These are phyloP conservation scores for Pelobates fuscus DNA, from an alignment of 2,113 vertebrate genomes.

Conservation along the genomic window DNA sequence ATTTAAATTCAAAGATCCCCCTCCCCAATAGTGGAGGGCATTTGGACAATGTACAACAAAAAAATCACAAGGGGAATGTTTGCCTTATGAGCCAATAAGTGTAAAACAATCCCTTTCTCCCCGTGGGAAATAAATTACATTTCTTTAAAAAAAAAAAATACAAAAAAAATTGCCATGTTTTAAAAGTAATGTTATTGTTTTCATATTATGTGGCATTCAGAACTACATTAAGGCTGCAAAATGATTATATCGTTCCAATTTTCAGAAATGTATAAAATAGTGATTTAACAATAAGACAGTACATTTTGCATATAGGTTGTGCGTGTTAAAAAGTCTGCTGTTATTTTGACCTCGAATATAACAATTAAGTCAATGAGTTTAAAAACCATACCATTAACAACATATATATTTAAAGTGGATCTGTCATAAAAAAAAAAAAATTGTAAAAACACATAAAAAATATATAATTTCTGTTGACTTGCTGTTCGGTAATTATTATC, in stretches of 20 bases:
- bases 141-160: neutral
- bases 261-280: neutral
- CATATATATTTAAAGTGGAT: too few species aligned
- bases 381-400: too few species aligned
- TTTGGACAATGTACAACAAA: conserved; percentile 39
- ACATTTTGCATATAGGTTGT: neutral
- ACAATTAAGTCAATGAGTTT: too few species aligned
- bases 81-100: conserved; percentile 46
- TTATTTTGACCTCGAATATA: too few species aligned
- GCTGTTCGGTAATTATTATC: too few species aligned
- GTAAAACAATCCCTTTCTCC: conserved; percentile 35
- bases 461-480: too few species aligned
- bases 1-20: conserved; percentile 42
- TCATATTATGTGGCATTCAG: conserved; percentile 35
- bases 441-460: too few species aligned
- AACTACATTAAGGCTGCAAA: conserved; percentile 12
- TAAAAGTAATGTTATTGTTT: conserved; percentile 38
- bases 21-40: conserved; percentile 25
- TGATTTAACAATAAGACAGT: neutral
- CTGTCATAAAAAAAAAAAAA: too few species aligned
- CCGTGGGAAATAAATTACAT: conserved; percentile 39
- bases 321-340: too few species aligned
- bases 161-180: conserved; percentile 6
- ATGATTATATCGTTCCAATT: conserved; percentile 26
- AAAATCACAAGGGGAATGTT: conserved; percentile 41